Percentiles rank a stretch among this genome's conserved stretches.
Evolutionary conservation across 2,888 invertebrate genomes (phyloP).

Genomic region (Limnephilus lunatus): DNA sequence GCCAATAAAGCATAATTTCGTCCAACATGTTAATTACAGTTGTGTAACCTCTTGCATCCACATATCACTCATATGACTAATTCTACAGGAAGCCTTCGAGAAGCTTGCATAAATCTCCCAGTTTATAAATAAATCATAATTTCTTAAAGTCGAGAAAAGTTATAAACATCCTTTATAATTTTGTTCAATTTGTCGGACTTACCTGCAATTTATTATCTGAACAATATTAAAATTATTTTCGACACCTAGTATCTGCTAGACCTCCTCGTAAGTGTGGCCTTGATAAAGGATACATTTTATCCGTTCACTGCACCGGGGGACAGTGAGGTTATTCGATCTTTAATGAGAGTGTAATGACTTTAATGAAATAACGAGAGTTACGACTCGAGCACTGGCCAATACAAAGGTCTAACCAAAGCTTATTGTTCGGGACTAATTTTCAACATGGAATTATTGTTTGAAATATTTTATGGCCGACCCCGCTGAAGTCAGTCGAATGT

Average conservation of each 20-base stretch:
- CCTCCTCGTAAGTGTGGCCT: neutral
- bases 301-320: neutral
- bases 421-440: neutral
- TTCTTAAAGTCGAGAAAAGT: neutral
- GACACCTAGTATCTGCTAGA: neutral
- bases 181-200: too few relatives aligned
- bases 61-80: neutral
- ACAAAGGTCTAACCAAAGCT: neutral
- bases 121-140: neutral
- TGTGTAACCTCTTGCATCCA: neutral
- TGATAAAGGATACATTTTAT: neutral
- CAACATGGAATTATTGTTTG: slow-evolving; percentile 26
- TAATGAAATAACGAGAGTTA: neutral
- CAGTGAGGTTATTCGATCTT: neutral
- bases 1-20: neutral
- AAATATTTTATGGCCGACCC: slow-evolving; percentile 32
- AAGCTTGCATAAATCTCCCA: neutral
- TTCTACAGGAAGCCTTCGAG: neutral
- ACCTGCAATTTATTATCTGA: neutral
- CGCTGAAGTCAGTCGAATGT: slow-evolving; percentile 30
- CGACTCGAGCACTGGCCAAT: neutral
- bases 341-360: too few relatives aligned
- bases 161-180: too few relatives aligned
- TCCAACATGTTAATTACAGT: neutral
- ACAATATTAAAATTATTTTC: neutral